Percentiles rank a stretch among this genome's conserved stretches.
Conservation (phyloP, 2,888 invertebrate genomes). For the Mylabris sibirica region DNA sequence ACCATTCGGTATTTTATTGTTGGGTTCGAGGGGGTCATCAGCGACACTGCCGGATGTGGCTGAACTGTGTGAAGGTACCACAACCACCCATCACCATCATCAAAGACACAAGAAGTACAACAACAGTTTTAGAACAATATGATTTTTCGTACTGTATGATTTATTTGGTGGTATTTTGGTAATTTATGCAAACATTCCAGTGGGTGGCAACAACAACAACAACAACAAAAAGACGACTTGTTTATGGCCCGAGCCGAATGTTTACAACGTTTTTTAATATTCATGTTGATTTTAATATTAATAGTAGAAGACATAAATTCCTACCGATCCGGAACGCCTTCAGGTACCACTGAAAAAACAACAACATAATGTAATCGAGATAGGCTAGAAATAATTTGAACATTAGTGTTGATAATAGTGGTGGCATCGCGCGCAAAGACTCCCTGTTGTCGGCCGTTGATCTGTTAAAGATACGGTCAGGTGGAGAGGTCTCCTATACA, state of each 20-base stretch:
- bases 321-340: constrained; percentile 12
- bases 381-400: neutral
- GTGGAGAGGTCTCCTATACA: constrained; percentile 44
- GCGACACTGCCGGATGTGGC: constrained; percentile 3
- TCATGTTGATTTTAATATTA: constrained; percentile 29
- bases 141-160: neutral
- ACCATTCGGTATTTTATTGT: constrained; percentile 11
- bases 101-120: neutral
- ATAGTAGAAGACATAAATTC: constrained; percentile 21
- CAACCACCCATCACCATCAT: neutral
- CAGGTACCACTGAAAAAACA: neutral
- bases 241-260: constrained; percentile 29
- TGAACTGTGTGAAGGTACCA: neutral
- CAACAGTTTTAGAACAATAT: neutral
- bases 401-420: neutral
- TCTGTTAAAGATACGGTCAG: constrained; percentile 46
- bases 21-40: constrained; percentile 10
- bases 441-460: constrained; percentile 43
- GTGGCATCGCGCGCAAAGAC: neutral
- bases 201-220: constrained; percentile 30
- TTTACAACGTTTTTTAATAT: constrained; percentile 33
- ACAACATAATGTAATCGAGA: neutral
- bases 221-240: constrained; percentile 29
- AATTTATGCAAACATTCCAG: constrained; percentile 25
- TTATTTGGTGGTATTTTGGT: constrained; percentile 10